Evolutionary conservation across 2,113 vertebrate genomes (phyloP).

Genomic region (Plotosus lineatus): DNA sequence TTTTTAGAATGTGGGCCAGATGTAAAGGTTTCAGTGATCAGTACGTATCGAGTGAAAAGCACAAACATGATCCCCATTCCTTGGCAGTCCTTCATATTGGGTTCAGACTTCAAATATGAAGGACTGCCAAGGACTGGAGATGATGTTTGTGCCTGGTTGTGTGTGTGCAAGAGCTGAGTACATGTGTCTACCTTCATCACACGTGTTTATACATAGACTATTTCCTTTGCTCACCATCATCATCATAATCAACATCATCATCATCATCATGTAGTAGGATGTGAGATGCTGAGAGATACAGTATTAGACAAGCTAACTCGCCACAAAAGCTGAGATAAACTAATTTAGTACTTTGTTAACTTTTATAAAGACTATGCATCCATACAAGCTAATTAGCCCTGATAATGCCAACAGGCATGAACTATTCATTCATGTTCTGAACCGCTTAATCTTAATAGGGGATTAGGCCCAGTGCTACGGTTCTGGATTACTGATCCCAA

Average conservation of each 20-base stretch:
- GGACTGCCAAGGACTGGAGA: not conserved
- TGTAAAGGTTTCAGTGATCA: not conserved
- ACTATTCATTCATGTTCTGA: too few species aligned
- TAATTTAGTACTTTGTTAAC: not conserved
- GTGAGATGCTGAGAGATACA: not conserved
- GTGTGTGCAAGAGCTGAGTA: constrained; percentile 3
- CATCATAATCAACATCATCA: not conserved
- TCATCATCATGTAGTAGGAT: constrained; percentile 2
- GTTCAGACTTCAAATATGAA: not conserved
- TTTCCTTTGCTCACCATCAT: not conserved
- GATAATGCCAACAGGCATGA: not conserved
- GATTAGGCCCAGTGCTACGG: too few species aligned
- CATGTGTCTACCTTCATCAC: constrained; percentile 4
- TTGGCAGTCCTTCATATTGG: too few species aligned
- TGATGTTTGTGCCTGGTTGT: not conserved
- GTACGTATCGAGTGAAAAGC: not conserved
- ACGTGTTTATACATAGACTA: not conserved
- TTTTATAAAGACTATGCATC: not conserved
- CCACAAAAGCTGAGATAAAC: not conserved
- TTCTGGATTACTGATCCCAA: too few species aligned
- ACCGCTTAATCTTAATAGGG: too few species aligned
- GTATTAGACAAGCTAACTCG: not conserved
- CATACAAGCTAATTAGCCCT: too few species aligned
- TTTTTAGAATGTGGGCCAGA: not conserved
- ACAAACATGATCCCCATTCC: too few species aligned